These are phyloP conservation scores for Myotis yumanensis DNA, from an alignment of 2,113 vertebrate species.

Conservation along the genomic window DNA sequence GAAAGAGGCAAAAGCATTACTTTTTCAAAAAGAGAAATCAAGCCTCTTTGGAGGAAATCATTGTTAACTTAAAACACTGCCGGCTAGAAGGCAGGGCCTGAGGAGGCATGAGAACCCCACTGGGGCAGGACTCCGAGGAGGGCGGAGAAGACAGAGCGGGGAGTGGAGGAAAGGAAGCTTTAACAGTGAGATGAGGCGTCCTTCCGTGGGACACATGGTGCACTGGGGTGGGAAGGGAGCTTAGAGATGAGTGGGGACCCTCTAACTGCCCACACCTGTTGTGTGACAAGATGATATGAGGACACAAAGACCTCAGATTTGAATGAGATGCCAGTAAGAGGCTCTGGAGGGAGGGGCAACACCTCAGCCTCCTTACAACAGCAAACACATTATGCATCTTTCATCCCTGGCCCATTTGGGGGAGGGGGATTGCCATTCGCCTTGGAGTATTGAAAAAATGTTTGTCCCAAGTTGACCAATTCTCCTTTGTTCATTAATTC, in stretches of 20 bases:
- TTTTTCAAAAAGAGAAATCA: neutral
- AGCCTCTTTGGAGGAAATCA: neutral
- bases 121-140: neutral
- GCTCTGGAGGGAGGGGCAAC: neutral
- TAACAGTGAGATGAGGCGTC: neutral
- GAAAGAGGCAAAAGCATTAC: neutral
- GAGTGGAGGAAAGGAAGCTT: neutral
- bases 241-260: neutral
- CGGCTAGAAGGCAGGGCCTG: neutral
- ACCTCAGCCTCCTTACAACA: neutral
- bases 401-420: fast-evolving
- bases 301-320: neutral
- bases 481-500: neutral
- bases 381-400: fast-evolving
- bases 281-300: neutral
- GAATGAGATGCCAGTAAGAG: neutral
- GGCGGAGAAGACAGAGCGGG: neutral
- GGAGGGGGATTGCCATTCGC: fast-evolving
- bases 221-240: too few species aligned
- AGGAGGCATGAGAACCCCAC: neutral
- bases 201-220: neutral
- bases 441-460: neutral
- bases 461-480: neutral
- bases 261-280: too few species aligned
- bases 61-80: neutral